These are phyloP conservation scores for Coelogynopora nodosa DNA, from an alignment of 2,888 invertebrate genomes.

Conservation along the genomic window DNA sequence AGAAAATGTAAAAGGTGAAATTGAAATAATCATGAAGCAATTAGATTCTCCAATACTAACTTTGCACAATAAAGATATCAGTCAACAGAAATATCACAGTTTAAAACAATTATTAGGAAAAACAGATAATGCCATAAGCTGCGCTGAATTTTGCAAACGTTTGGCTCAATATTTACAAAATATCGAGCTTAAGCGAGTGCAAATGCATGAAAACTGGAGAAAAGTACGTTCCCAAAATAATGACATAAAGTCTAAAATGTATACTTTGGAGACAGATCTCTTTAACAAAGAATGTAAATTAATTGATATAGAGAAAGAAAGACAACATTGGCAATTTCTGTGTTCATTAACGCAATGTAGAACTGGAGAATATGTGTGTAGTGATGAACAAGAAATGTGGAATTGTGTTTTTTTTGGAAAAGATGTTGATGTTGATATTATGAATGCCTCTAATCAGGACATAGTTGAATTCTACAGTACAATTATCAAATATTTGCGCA, in stretches of 20 bases:
- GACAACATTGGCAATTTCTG: background rate
- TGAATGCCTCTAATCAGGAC: background rate
- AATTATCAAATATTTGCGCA: background rate
- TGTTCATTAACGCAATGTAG: background rate
- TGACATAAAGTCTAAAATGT: background rate
- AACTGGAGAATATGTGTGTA: background rate
- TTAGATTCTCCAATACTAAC: background rate
- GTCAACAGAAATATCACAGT: background rate
- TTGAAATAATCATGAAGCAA: background rate
- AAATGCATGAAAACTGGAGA: background rate
- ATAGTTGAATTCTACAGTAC: background rate
- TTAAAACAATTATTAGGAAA: background rate
- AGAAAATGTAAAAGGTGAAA: background rate
- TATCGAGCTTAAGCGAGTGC: background rate
- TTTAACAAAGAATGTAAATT: background rate
- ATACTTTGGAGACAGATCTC: background rate
- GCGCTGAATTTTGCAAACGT: background rate
- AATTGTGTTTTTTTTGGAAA: background rate
- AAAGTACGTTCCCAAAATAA: background rate
- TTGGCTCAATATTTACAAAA: background rate
- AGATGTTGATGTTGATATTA: background rate
- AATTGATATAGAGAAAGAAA: background rate
- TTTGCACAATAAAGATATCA: background rate
- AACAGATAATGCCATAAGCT: background rate
- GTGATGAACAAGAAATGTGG: background rate